These are phyloP conservation scores for Otis tarda DNA, from an alignment of 2,113 vertebrate species.

Conservation along the genomic window DNA sequence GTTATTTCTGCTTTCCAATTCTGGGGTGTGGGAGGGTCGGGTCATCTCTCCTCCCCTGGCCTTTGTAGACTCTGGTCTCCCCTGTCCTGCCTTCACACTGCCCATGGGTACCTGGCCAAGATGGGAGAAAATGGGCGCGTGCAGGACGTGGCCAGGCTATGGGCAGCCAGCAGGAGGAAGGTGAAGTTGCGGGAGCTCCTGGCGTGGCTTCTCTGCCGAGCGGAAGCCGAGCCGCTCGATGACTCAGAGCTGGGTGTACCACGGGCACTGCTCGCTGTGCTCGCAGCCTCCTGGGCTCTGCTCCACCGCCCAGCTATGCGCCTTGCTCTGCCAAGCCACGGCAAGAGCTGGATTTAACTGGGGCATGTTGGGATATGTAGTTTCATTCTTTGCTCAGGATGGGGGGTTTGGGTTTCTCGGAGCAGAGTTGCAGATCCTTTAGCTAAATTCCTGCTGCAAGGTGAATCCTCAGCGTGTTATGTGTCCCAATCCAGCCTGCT, in stretches of 20 bases:
- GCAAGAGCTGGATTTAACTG: not conserved
- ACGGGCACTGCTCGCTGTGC: not conserved
- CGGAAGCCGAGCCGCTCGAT: not conserved
- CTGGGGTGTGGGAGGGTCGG: not conserved
- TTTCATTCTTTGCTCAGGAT: not conserved
- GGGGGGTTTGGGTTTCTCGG: not conserved
- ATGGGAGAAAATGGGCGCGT: not conserved
- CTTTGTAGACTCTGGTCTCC: not conserved
- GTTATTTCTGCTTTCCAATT: not conserved
- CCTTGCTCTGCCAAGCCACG: not conserved
- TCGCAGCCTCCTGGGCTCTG: not conserved
- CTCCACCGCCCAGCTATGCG: not conserved
- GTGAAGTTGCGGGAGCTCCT: not conserved
- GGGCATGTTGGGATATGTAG: not conserved
- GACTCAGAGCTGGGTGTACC: constrained; percentile 44
- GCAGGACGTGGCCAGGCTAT: not conserved
- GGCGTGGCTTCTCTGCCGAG: not conserved
- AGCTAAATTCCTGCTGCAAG: not conserved
- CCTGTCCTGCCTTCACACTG: not conserved
- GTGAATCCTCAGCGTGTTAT: not conserved
- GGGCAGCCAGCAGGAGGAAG: not conserved
- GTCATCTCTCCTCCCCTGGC: not conserved
- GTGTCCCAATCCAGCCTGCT: not conserved
- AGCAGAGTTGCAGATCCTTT: not conserved
- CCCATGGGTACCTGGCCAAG: not conserved